phyloP scores from a whole-genome alignment of 2,113 vertebrate species.

The Pluvianellus socialis region DNA sequence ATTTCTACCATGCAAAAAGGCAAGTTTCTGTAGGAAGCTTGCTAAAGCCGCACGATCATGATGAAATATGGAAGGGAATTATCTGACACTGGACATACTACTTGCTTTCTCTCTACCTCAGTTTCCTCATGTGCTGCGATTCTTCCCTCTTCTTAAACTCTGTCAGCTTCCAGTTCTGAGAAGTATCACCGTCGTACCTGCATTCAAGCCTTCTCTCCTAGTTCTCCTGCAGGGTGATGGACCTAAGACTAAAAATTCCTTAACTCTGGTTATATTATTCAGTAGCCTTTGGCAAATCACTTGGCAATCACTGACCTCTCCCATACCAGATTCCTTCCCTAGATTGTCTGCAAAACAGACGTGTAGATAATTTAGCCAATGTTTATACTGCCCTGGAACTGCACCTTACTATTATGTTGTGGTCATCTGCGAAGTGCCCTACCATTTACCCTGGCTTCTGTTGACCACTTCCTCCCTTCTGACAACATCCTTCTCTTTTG shows the following conservation, averaged over 20 bases:
- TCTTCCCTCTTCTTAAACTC: background rate
- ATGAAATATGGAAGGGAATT: background rate
- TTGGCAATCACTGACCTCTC: background rate
- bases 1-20: background rate
- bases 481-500: background rate
- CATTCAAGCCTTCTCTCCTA: background rate
- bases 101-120: background rate
- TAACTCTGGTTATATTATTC: background rate
- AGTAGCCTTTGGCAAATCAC: background rate
- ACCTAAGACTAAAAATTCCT: background rate
- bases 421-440: background rate
- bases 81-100: background rate
- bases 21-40: background rate
- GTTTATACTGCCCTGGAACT: background rate
- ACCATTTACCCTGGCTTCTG: background rate
- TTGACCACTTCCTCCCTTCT: constrained; percentile 34
- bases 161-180: background rate
- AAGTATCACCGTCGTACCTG: background rate
- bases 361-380: background rate
- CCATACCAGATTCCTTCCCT: background rate
- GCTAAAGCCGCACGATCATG: background rate
- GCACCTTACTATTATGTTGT: background rate
- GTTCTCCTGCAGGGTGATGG: background rate
- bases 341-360: background rate
- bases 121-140: background rate